Conservation (phyloP, 2,113 vertebrate genomes). For the Rhabdomys dilectus region DNA sequence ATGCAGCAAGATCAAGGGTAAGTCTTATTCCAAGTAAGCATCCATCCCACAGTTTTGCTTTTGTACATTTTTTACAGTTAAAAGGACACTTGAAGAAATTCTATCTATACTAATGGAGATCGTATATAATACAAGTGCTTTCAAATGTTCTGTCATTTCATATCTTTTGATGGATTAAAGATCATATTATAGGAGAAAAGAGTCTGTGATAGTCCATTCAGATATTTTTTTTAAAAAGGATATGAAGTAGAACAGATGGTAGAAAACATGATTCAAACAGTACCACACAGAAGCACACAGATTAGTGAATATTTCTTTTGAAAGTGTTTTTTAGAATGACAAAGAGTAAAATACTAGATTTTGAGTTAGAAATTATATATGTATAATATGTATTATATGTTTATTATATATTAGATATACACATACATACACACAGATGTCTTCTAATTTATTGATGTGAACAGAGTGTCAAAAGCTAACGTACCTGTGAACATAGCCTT, state of each 20-base stretch:
- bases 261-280: neutral
- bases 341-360: slow-evolving; percentile 23
- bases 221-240: neutral
- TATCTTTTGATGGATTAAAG: slow-evolving; percentile 57
- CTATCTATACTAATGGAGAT: slow-evolving; percentile 41
- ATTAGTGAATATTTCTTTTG: neutral
- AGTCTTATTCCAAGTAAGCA: slow-evolving; percentile 53
- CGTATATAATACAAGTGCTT: slow-evolving; percentile 36
- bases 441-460: neutral
- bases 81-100: slow-evolving; percentile 58
- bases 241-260: slow-evolving; percentile 26
- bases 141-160: slow-evolving; percentile 60
- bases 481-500: slow-evolving; percentile 99
- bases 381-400: neutral
- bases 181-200: neutral
- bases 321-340: slow-evolving; percentile 17
- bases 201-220: slow-evolving; percentile 8
- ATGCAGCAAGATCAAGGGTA: slow-evolving; percentile 67
- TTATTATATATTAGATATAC: too few relatives aligned
- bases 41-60: neutral
- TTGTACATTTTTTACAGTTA: slow-evolving; percentile 68
- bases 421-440: neutral
- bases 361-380: neutral
- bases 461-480: slow-evolving; percentile 6
- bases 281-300: neutral